These are phyloP conservation scores for Taphrorychus bicolor DNA, from an alignment of 2,888 invertebrate species.

Conservation along the genomic window DNA sequence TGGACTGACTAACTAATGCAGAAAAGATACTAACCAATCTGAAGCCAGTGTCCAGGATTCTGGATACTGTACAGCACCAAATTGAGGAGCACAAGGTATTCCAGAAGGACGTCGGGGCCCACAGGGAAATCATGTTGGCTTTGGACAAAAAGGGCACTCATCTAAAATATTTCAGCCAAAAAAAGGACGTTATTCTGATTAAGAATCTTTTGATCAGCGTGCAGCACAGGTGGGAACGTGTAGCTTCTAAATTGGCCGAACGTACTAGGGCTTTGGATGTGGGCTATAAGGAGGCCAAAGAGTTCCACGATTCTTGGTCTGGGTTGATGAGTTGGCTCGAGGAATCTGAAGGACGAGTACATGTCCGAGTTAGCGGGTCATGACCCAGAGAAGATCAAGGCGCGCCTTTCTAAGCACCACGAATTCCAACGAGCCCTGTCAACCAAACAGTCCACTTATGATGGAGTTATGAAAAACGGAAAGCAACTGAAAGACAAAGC, in stretches of 20 bases:
- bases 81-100: slow-evolving; percentile 96
- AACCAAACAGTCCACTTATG: slow-evolving; percentile 86
- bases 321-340: slow-evolving; percentile 89
- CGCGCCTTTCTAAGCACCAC: slow-evolving; percentile 84
- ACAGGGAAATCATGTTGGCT: slow-evolving; percentile 93
- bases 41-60: slow-evolving; percentile 91
- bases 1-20: slow-evolving; percentile 95
- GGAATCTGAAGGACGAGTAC: slow-evolving; percentile 87
- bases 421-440: slow-evolving; percentile 93
- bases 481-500: slow-evolving; percentile 92
- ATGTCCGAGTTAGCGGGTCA: slow-evolving; percentile 79
- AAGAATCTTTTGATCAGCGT: slow-evolving; percentile 97
- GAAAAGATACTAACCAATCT: slow-evolving; percentile 89
- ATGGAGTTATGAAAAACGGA: slow-evolving; percentile 89
- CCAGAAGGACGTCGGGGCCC: slow-evolving; percentile 92
- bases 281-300: slow-evolving; percentile 94
- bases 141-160: slow-evolving; percentile 98
- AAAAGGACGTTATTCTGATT: slow-evolving; percentile 98
- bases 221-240: slow-evolving; percentile 97
- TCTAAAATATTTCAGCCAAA: slow-evolving; percentile 98
- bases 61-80: slow-evolving; percentile 91
- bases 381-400: slow-evolving; percentile 91
- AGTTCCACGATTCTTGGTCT: slow-evolving; percentile 93
- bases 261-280: slow-evolving; percentile 91
- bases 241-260: slow-evolving; percentile 94